Percentiles rank a stretch among this genome's conserved stretches.
These are phyloP conservation scores for Sitta carolinensis DNA, from an alignment of 2,797 vertebrate genomes.

Conservation along the genomic window DNA sequence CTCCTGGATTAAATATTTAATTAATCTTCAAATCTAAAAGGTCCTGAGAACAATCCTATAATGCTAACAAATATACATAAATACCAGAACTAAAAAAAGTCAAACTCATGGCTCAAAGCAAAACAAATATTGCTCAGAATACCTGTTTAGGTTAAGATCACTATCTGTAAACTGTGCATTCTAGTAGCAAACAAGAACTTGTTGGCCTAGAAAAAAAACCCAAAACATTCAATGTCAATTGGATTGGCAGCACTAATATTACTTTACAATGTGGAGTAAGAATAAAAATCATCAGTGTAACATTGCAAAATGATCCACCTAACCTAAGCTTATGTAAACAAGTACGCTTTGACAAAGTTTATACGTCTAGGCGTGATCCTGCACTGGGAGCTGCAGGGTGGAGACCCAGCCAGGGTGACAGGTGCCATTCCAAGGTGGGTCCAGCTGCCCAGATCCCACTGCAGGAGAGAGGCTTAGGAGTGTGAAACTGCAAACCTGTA, in stretches of 20 bases:
- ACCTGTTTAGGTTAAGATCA: constrained; percentile 51
- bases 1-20: constrained; percentile 11
- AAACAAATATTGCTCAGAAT: constrained; percentile 50
- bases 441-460: not conserved
- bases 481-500: not conserved
- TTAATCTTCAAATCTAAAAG: constrained; percentile 22
- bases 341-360: constrained; percentile 51
- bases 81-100: constrained; percentile 3
- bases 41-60: constrained; percentile 13
- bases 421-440: not conserved
- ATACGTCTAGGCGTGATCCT: not conserved
- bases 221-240: constrained; percentile 23
- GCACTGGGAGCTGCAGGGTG: constrained; percentile 9
- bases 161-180: constrained; percentile 43
- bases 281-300: constrained; percentile 42
- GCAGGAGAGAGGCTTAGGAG: not conserved
- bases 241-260: constrained; percentile 72
- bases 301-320: constrained; percentile 30
- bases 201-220: not conserved
- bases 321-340: constrained; percentile 74
- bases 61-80: constrained; percentile 43
- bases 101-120: constrained; percentile 27
- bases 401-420: not conserved
- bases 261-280: not conserved
- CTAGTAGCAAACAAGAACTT: constrained; percentile 55